A percentile compares a stretch with the other conserved stretches of the same genome.
phyloP scores from a whole-genome alignment of 2,113 vertebrate genomes.

The Rhinogobius similis region DNA sequence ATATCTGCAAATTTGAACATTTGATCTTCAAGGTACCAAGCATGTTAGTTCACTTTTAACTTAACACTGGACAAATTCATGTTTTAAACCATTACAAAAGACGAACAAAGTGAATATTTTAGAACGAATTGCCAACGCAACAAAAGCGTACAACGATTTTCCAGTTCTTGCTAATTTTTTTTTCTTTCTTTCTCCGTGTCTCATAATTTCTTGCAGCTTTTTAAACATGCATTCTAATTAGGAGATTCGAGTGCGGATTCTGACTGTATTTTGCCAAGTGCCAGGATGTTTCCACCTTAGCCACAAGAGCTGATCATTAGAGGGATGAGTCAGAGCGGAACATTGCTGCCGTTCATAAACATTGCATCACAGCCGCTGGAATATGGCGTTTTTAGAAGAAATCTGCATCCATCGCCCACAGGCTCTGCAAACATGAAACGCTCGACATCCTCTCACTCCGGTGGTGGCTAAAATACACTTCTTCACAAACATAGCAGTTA shows the following conservation, averaged over 20 bases:
- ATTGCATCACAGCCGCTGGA: background rate
- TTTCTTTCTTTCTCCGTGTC: background rate
- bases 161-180: background rate
- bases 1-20: background rate
- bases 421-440: background rate
- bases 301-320: background rate
- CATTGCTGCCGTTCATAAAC: background rate
- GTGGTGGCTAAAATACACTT: background rate
- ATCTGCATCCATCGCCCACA: background rate
- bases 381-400: background rate
- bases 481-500: background rate
- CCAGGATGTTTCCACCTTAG: background rate
- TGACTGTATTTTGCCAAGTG: background rate
- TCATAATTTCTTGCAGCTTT: background rate
- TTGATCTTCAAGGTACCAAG: no score
- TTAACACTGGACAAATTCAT: background rate
- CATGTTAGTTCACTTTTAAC: constrained; percentile 21
- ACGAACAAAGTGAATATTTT: background rate
- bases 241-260: constrained; percentile 8
- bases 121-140: background rate
- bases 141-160: constrained; percentile 18
- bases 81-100: constrained; percentile 24
- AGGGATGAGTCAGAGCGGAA: constrained; percentile 1
- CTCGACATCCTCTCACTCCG: background rate
- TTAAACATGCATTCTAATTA: constrained; percentile 23